A percentile compares a stretch with the other conserved stretches of the same genome.
Evolutionary conservation across 2,797 vertebrate genomes (phyloP).

Genomic region (Hypotaenidia philippensis): DNA sequence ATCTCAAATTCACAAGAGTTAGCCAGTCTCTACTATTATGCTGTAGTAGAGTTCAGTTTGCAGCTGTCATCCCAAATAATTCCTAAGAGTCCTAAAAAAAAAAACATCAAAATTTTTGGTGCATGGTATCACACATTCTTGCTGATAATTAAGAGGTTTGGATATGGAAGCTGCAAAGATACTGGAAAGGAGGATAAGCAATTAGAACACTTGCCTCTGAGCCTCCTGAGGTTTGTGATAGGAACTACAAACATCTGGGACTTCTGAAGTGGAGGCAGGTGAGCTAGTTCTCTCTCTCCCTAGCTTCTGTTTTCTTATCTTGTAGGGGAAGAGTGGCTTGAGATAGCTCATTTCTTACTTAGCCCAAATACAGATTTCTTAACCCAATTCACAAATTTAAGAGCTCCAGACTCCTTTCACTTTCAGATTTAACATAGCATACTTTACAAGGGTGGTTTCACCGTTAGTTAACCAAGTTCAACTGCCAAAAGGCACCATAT

Average conservation of each 20-base stretch:
- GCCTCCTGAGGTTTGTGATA: not conserved
- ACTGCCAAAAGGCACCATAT: not conserved
- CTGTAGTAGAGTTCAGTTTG: not conserved
- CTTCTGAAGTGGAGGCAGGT: not conserved
- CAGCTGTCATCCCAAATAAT: not conserved
- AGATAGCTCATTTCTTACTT: not conserved
- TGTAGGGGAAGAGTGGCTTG: not conserved
- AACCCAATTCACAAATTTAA: not conserved
- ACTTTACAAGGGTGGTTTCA: not conserved
- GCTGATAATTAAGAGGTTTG: not conserved
- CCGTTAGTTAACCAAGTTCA: not conserved
- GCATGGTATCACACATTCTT: not conserved
- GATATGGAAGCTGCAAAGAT: not conserved
- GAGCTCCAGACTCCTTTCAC: not conserved
- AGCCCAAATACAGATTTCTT: not conserved
- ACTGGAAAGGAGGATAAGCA: not conserved
- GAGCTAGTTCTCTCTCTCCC: not conserved
- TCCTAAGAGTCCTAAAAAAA: not conserved
- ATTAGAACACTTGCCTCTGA: not conserved
- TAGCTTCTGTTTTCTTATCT: not conserved
- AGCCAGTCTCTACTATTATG: not conserved
- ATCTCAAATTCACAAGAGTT: not conserved
- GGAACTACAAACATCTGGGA: not conserved
- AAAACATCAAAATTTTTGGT: not conserved
- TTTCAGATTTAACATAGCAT: not conserved